Evolutionary conservation across 2,113 vertebrate genomes (phyloP).

Genomic region (Indri indri): DNA sequence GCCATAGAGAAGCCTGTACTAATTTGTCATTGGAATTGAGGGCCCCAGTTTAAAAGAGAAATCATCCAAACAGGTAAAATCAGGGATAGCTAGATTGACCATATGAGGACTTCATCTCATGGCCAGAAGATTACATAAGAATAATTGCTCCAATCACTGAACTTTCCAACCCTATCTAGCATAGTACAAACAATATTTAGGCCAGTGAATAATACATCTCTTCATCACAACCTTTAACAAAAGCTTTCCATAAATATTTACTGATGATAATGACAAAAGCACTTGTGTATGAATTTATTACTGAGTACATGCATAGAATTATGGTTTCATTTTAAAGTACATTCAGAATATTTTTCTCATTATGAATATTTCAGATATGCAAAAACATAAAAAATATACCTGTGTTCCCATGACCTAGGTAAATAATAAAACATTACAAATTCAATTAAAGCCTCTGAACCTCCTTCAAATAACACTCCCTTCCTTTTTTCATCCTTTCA

Average conservation of each 20-base stretch:
- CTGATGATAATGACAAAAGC: background rate
- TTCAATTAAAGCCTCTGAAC: background rate
- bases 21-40: background rate
- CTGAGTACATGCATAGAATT: background rate
- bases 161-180: background rate
- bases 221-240: background rate
- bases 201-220: background rate
- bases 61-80: background rate
- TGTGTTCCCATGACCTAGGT: background rate
- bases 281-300: background rate
- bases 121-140: background rate
- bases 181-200: background rate
- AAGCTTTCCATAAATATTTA: background rate
- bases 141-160: background rate
- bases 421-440: background rate
- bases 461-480: background rate
- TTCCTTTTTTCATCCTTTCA: background rate
- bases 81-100: background rate
- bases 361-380: background rate
- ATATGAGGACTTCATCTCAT: background rate
- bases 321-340: background rate
- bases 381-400: background rate
- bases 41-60: background rate
- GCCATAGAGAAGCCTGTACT: background rate
- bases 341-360: background rate